Base-by-base conservation (phyloP, 2,113 vertebrate genomes). In the Enhydra lutris region DNA sequence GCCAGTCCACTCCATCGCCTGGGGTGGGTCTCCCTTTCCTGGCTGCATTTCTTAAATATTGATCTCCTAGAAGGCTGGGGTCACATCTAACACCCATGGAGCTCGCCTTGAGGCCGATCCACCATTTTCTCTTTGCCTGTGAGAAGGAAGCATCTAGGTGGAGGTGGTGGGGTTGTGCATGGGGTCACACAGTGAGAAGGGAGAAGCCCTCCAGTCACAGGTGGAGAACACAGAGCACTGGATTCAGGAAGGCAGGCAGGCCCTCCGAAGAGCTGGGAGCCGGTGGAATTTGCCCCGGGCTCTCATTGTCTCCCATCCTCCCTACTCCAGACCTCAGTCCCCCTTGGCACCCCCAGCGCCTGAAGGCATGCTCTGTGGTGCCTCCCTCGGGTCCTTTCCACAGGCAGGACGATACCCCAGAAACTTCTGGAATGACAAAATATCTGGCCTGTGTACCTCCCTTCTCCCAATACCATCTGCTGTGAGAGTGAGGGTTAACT, bases 321-420 rank as follows among this genome's bases (percentile, higher is more conserved):
- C 7, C 5, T 2, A 8, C 69, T 71, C 63, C 4, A 36, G 83
- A 52, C 50, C 12, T 69, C 31, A n/a, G 74, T 52, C 20, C 18
- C 14, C 73, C 47, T 2, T 0, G 3, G 4, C 15, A 12, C 31
- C 63, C 24, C 4, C 7, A 17, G 15, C 0, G 7, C 21, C 63
- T 23, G n/a, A 71, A 65, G 57, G 6, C 47, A 13, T 45, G 39
- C 34, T 34, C 29, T 36, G 55, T n/a, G 31, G 18, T 50, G 8
- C 52, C 50, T 93, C 31, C 45, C 57, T 36, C 18, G 21, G 10
- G 84, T 14, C 20, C 50, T 61, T 17, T 20, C 29, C 7, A 47
- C 17, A 74, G 67, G 84, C 24, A 57, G 63, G 26, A 57, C 12
- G 10, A 13, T 10, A 42, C 26, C 21, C 21, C 20, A 84, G 81